Conservation (phyloP, 2,113 vertebrate genomes). For the Hemichromis elongatus region DNA sequence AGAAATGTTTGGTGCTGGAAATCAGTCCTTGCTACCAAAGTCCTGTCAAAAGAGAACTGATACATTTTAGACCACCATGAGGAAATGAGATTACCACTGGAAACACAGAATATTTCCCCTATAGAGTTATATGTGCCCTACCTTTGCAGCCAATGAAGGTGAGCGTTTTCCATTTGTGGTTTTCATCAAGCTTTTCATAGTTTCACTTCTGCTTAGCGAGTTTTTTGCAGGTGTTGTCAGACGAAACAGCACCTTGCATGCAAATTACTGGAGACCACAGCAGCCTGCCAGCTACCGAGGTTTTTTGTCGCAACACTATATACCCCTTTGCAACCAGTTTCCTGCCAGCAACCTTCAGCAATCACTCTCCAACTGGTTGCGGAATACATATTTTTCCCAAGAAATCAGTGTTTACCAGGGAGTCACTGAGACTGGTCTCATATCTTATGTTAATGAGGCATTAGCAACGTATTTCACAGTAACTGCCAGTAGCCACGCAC, state of each 20-base stretch:
- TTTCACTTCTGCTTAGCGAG: not conserved
- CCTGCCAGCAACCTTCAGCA: not conserved
- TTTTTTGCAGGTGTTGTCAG: not conserved
- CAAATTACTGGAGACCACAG: not conserved
- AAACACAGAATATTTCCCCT: not conserved
- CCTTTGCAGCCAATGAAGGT: not conserved
- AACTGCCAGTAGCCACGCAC: not conserved
- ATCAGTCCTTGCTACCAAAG: not conserved
- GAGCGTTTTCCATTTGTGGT: not conserved
- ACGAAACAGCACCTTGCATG: not conserved
- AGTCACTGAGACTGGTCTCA: not conserved
- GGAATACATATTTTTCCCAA: not conserved
- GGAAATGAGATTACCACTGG: not conserved
- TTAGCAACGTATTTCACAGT: not conserved
- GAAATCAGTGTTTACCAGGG: not conserved
- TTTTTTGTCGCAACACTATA: not conserved
- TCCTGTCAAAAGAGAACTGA: not conserved
- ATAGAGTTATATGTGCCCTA: not conserved
- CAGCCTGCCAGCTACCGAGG: not conserved
- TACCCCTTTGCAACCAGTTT: not conserved
- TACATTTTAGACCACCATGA: not conserved
- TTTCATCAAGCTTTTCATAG: not conserved
- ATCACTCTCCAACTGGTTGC: not conserved
- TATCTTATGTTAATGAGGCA: not conserved
- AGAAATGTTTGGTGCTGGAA: not conserved